Percentiles rank a stretch among this genome's conserved stretches.
phyloP scores from a whole-genome alignment of 2,113 vertebrate species.

The Vulpes lagopus region DNA sequence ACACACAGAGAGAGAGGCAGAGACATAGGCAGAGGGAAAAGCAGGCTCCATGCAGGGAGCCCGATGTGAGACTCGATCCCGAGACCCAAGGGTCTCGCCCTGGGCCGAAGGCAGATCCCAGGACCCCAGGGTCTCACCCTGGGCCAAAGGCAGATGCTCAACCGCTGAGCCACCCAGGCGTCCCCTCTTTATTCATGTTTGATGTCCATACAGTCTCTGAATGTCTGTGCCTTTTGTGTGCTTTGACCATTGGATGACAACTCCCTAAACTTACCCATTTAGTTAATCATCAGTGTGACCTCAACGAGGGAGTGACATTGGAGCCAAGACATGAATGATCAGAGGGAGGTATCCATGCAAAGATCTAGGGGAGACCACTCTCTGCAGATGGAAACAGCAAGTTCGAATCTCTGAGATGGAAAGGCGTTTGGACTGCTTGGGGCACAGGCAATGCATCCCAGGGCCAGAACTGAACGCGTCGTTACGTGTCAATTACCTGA shows the following conservation, averaged over 20 bases:
- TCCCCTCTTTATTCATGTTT: background rate
- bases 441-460: background rate
- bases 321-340: background rate
- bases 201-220: background rate
- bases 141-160: too few species aligned
- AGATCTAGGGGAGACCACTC: background rate
- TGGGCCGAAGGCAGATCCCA: too few species aligned
- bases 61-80: too few species aligned
- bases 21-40: too few species aligned
- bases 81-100: too few species aligned
- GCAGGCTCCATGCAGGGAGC: too few species aligned
- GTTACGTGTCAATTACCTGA: background rate
- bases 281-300: background rate
- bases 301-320: background rate
- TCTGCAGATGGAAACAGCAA: conserved; percentile 6
- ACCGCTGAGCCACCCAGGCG: too few species aligned
- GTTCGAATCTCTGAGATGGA: background rate
- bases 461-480: background rate
- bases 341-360: background rate
- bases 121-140: too few species aligned
- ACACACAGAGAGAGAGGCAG: too few species aligned
- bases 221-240: background rate
- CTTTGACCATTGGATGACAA: background rate
- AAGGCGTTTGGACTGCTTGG: background rate
- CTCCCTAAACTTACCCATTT: background rate